A percentile compares a stretch with the other conserved stretches of the same genome.
phyloP scores from a whole-genome alignment of 23 tunicate genomes.

The Trididemnum clinides region DNA sequence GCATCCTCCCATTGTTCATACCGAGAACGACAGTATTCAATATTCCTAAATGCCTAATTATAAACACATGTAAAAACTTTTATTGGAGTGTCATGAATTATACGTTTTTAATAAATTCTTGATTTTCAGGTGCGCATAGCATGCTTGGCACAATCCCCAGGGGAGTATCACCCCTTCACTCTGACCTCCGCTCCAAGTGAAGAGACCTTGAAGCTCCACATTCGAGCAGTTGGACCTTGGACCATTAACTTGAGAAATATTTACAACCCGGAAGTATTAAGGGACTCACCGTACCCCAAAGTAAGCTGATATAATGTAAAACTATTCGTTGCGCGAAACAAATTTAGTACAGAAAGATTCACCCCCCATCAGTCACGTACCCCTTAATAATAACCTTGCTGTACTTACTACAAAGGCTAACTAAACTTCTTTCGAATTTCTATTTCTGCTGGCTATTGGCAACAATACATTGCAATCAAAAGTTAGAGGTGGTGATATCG shows the following conservation, averaged over 20 bases:
- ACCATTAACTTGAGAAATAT: conserved; percentile 75
- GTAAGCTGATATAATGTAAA: conserved; percentile 24
- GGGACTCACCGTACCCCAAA: conserved; percentile 77
- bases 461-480: no score
- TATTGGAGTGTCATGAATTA: neutral
- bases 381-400: no score
- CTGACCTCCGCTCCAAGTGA: conserved; percentile 87
- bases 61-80: neutral
- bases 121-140: conserved; percentile 91
- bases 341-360: no score
- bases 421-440: no score
- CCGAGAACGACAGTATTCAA: no score
- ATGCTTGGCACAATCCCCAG: conserved; percentile 70
- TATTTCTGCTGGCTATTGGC: no score
- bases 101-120: neutral
- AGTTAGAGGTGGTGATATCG: no score
- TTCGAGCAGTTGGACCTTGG: conserved; percentile 98
- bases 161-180: conserved; percentile 96
- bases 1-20: no score
- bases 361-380: no score
- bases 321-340: no score
- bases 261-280: conserved; percentile 60
- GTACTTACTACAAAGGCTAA: no score
- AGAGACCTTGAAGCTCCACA: conserved; percentile 81
- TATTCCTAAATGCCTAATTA: no score